Percentiles rank a stretch among this genome's conserved stretches.
Conservation (phyloP, 1,140 invertebrate genomes). For the Drosophila micromelanica region DNA sequence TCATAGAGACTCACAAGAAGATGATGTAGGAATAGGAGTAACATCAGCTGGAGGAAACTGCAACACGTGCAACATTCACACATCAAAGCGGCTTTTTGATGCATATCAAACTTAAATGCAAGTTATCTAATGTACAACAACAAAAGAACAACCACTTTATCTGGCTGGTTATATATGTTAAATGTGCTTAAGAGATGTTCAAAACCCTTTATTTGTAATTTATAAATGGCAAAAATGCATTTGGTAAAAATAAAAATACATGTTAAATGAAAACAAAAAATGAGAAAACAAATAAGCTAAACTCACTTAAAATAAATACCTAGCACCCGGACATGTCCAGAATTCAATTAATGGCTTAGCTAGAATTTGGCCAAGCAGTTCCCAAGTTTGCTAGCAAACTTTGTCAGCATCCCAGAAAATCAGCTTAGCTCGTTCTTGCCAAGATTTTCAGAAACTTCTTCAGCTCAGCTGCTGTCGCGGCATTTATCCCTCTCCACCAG, state of each 20-base stretch:
- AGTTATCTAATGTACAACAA: conserved; percentile 43
- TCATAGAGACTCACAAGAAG: conserved; percentile 8
- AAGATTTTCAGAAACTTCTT: conserved; percentile 43
- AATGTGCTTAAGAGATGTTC: conserved; percentile 38
- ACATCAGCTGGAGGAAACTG: conserved; percentile 17
- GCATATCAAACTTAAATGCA: conserved; percentile 48
- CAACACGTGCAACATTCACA: conserved; percentile 43
- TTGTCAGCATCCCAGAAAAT: conserved; percentile 36
- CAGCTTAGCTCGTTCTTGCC: conserved; percentile 47
- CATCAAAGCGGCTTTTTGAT: conserved; percentile 34
- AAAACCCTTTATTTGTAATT: conserved; percentile 29
- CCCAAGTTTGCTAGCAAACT: conserved; percentile 44
- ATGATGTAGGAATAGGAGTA: neutral
- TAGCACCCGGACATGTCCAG: conserved; percentile 26
- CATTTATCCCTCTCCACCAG: conserved; percentile 42
- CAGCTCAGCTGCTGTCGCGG: conserved; percentile 66
- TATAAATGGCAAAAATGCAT: conserved; percentile 37
- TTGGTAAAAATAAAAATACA: conserved; percentile 34
- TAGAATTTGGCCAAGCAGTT: conserved; percentile 34
- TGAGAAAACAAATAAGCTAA: neutral
- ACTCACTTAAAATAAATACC: conserved; percentile 1
- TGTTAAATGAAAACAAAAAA: neutral
- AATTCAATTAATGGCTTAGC: conserved; percentile 56
- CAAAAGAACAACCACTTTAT: conserved; percentile 19
- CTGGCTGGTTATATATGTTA: conserved; percentile 21